Conservation (phyloP, 2,113 vertebrate species). For the Hyperopisus bebe region DNA sequence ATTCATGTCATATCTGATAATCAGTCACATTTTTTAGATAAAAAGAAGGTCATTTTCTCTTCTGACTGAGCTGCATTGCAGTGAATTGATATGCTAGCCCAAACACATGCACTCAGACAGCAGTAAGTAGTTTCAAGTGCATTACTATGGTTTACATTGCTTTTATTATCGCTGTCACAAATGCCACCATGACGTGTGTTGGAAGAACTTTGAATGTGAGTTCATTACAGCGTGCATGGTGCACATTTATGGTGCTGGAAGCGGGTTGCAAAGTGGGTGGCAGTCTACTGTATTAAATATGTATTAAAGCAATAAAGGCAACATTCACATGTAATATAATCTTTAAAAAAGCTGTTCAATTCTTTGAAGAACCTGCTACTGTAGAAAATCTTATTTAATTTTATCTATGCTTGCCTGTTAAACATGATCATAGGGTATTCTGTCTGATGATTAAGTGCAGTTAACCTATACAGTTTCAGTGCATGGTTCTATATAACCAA, state of each 20-base stretch:
- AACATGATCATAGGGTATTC: neutral
- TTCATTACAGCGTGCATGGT: neutral
- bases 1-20: neutral
- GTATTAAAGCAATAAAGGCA: neutral
- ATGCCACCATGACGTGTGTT: neutral
- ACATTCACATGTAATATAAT: neutral
- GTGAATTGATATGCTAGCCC: neutral
- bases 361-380: neutral
- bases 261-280: neutral
- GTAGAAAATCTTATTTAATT: neutral
- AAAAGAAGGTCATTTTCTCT: neutral
- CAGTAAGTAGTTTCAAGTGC: neutral
- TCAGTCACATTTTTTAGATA: neutral
- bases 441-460: neutral
- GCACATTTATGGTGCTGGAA: neutral
- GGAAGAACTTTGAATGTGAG: neutral
- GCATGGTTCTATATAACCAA: neutral
- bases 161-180: neutral
- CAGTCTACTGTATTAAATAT: neutral
- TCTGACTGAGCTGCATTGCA: neutral
- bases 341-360: neutral
- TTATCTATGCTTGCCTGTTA: neutral
- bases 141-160: neutral
- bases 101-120: neutral
- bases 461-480: neutral